phyloP scores from a whole-genome alignment of 2,888 invertebrate genomes.

The Acleris emargana region DNA sequence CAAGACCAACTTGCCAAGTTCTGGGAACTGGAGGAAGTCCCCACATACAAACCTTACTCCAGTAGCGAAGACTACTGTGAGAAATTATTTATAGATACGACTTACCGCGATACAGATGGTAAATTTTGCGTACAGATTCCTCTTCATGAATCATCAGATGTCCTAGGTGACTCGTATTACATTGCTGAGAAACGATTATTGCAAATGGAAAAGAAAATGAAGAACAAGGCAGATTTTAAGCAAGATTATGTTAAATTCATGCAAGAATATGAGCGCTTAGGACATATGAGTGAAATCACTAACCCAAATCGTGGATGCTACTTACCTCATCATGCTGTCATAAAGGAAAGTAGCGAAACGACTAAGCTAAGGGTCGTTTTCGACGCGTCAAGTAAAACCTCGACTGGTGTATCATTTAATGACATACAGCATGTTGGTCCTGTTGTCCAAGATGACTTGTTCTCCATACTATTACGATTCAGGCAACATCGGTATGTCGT shows the following conservation, averaged over 20 bases:
- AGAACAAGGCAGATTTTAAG: neutral
- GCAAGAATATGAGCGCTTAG: constrained; percentile 10
- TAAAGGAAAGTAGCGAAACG: constrained; percentile 1
- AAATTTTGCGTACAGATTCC: neutral
- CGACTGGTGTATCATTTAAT: constrained; percentile 2
- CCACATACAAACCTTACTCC: neutral
- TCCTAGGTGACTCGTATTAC: constrained; percentile 9
- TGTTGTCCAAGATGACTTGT: constrained; percentile 9
- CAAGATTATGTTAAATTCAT: constrained; percentile 4
- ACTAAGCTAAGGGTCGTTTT: neutral
- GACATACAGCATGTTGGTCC: constrained; percentile 11
- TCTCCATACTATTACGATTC: constrained; percentile 41
- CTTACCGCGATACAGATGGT: constrained; percentile 1
- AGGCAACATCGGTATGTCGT: constrained; percentile 28
- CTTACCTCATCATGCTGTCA: neutral
- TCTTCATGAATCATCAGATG: constrained; percentile 2
- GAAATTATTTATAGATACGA: constrained; percentile 7
- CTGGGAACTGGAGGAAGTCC: constrained; percentile 8
- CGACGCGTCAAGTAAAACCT: constrained; percentile 3
- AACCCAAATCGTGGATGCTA: neutral
- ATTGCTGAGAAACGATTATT: neutral
- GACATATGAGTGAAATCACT: constrained; percentile 12
- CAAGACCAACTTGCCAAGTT: constrained; percentile 10
- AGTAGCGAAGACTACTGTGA: neutral
- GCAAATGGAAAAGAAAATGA: neutral